Evolutionary conservation across 2,888 invertebrate genomes (phyloP).

Genomic region (Agrochola litura): DNA sequence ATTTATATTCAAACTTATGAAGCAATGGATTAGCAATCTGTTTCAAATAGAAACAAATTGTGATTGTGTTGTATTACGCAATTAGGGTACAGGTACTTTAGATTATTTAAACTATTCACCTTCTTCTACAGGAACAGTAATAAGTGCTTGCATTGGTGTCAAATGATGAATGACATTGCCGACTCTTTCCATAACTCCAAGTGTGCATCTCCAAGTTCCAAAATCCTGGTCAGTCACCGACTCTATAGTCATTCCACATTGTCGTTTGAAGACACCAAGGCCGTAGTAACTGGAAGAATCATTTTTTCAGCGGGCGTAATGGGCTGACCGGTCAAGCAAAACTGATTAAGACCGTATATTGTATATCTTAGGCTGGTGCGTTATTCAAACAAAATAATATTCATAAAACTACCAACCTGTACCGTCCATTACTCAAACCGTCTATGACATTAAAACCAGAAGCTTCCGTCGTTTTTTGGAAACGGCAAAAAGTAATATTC

Average conservation of each 20-base stretch:
- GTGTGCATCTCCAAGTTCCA: constrained; percentile 87
- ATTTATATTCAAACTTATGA: no score
- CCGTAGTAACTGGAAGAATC: constrained; percentile 85
- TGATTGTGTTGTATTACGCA: no score
- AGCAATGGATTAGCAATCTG: no score
- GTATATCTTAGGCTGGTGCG: neutral
- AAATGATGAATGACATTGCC: constrained; percentile 68
- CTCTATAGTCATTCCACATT: constrained; percentile 88
- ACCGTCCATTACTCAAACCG: constrained; percentile 85
- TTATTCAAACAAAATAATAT: neutral
- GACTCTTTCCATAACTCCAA: constrained; percentile 80
- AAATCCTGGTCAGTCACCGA: constrained; percentile 77
- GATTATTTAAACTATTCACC: constrained; percentile 28
- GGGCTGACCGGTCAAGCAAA: neutral
- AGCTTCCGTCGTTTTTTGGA: constrained; percentile 80
- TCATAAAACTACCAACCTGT: constrained; percentile 76
- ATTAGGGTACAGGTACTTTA: neutral
- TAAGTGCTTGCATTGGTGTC: constrained; percentile 83
- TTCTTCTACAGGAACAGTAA: constrained; percentile 71
- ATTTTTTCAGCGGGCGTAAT: neutral
- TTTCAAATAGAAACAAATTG: no score
- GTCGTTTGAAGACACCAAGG: constrained; percentile 80
- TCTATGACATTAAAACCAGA: constrained; percentile 84
- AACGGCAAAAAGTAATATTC: constrained; percentile 87
- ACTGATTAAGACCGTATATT: neutral